These are phyloP conservation scores for Eretmochelys imbricata DNA, from an alignment of 2,113 vertebrate species.

Conservation along the genomic window DNA sequence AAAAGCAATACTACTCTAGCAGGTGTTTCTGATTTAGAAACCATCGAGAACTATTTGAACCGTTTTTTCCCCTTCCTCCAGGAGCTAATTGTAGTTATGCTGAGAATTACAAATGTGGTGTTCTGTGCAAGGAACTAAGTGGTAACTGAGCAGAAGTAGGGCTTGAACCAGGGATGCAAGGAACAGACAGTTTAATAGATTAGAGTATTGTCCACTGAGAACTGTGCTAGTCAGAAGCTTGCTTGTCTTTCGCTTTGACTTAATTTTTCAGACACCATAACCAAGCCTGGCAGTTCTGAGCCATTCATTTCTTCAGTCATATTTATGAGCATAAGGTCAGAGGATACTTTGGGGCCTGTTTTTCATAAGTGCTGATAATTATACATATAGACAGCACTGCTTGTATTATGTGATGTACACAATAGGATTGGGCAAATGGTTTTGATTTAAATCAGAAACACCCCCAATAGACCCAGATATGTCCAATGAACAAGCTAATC, in stretches of 20 bases:
- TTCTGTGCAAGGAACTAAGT: constrained; percentile 72
- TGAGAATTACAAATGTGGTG: constrained; percentile 71
- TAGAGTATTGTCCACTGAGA: constrained; percentile 67
- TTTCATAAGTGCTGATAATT: constrained; percentile 75
- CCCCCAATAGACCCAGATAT: background rate
- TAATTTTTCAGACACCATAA: constrained; percentile 73
- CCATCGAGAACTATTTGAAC: constrained; percentile 62
- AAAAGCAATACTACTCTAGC: constrained; percentile 71
- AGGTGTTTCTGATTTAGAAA: constrained; percentile 81
- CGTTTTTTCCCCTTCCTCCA: constrained; percentile 50
- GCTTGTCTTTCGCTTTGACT: constrained; percentile 74
- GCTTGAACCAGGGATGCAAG: constrained; percentile 70
- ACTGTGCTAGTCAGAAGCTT: constrained; percentile 63
- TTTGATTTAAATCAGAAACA: constrained; percentile 62
- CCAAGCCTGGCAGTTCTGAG: constrained; percentile 74
- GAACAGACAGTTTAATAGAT: constrained; percentile 67
- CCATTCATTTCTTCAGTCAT: constrained; percentile 66
- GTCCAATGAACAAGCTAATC: constrained; percentile 35
- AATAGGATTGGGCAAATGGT: constrained; percentile 26
- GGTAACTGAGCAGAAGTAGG: constrained; percentile 74
- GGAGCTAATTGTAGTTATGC: constrained; percentile 74
- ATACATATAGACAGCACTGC: constrained; percentile 32
- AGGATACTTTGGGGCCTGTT: constrained; percentile 63
- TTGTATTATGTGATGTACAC: constrained; percentile 16
- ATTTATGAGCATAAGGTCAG: constrained; percentile 73